Base-by-base conservation (phyloP, 2,113 vertebrate genomes). In the Ursus arctos region DNA sequence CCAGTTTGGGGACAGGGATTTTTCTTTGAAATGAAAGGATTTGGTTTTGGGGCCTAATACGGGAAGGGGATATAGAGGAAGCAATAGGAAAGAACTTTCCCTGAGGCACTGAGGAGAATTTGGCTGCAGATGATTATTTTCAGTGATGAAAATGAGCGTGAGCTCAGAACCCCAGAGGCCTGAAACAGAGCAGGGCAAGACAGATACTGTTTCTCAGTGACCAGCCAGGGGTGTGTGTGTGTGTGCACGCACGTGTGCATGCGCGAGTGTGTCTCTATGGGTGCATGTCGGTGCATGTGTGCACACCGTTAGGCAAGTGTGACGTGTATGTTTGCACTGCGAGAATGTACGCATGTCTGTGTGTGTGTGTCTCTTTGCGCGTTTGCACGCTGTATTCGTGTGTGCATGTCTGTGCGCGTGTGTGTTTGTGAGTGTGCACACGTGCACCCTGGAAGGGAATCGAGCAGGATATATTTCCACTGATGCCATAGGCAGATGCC, bases 121-220 rank as follows among this genome's bases (percentile, higher is more conserved):
- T 49, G 57, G 71, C 15, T 67, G 93, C 57, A 83, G 47, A 36
- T 72, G 49, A 72, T 91, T 82, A 49, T 98, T 94, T 95, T 95
- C 59, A 43, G 71, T 4, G 21, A 83, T 90, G 51, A 94, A 91
- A 94, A 97, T 72, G 85, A 96, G 33, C 65, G 24, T 11, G 9
- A 61, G 22, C 47, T 93, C 85, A 87, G 93, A 80, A 91, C 63
- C 61, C 49, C 31, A 92, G 36, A 0, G 33, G 80, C 69, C 28
- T 80, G 16, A 76, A 88, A 40, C 7, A 67, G 57, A 36, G 18
- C 18, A 24, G 12, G 1, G 16, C n/a, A 94, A 92, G 65, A 65
- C 43, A 93, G 93, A 69, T 3, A 6, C 6, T 7, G 36, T 36
- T n/a, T 57, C 14, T 57, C 47, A 11, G 26, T 19, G 83, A 71